Conservation (phyloP, 2,888 invertebrate genomes). For the Ophion slaviceki region DNA sequence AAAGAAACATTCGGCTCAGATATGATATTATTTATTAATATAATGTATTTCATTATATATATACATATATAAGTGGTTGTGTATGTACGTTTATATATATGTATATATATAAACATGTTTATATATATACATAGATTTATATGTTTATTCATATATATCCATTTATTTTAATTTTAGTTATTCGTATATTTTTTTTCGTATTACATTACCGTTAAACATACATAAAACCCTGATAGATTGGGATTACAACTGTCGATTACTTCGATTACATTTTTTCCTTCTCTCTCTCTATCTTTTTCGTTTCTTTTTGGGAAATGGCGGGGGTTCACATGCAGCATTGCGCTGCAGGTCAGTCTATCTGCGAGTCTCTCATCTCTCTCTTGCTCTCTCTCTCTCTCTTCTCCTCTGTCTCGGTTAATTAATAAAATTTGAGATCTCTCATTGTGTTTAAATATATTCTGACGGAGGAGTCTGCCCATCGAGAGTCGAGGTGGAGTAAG, state of each 20-base stretch:
- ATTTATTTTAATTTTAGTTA: conserved; percentile 70
- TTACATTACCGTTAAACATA: conserved; percentile 78
- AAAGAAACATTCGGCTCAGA: conserved; percentile 67
- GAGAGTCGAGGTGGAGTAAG: conserved; percentile 41
- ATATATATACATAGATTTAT: conserved; percentile 60
- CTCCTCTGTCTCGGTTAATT: conserved; percentile 21
- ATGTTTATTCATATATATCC: conserved; percentile 68
- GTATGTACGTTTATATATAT: conserved; percentile 64
- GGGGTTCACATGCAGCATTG: conserved; percentile 65
- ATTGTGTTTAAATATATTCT: conserved; percentile 15
- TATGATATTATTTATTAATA: conserved; percentile 81
- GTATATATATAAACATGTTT: conserved; percentile 63
- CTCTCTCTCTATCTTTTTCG: conserved; percentile 52
- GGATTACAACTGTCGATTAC: conserved; percentile 74
- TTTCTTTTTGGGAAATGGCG: conserved; percentile 65
- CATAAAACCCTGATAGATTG: conserved; percentile 81
- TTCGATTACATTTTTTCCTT: conserved; percentile 63
- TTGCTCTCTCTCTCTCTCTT: conserved; percentile 28
- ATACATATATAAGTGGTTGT: conserved; percentile 68
- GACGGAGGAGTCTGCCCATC: conserved; percentile 1
- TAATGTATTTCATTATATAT: conserved; percentile 76
- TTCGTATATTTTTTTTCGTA: conserved; percentile 70
- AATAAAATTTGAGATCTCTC: conserved; percentile 9
- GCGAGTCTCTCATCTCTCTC: conserved; percentile 29
- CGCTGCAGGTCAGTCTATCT: conserved; percentile 58